Base-by-base conservation (phyloP, 2,113 vertebrate species). In the Myocastor coypus region DNA sequence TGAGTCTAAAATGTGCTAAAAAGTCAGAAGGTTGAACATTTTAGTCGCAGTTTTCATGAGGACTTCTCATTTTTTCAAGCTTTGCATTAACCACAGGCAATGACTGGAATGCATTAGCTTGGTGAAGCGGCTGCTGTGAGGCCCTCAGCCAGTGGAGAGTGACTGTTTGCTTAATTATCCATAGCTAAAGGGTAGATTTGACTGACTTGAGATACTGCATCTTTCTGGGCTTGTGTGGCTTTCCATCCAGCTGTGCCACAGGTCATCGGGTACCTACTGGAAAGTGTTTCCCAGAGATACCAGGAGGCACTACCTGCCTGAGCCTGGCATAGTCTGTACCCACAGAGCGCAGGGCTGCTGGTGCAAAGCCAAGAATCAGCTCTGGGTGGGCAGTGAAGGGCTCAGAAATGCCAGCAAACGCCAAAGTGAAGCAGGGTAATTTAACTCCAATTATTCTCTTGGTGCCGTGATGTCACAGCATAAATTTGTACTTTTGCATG, bases 391-490 rank as follows among this genome's bases (percentile, higher is more conserved):
- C 97, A 98, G 97, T 89, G 87, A 98, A 98, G 96, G 96, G 92
- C 93, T 98, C 96, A 95, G 94, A 96, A 98, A 98, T 95, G 71
- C 92, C 0, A 0, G 94, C 93, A 97, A 98, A 98, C 94, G 87
- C 97, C 97, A 96, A 91, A 97, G 97, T 97, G 98, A 98, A 98
- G 97, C 98, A 96, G 93, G 98, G 98, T 98, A 98, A 99, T 99
- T 99, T 98, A 98, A 98, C 99, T 99, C 98, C 98, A 98, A 98
- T 99, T 99, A 98, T 97, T 98, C 98, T 98, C 98, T 98, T 98
- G 98, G 97, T 98, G 95, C 98, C 98, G 97, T 98, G 98, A 99
- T 98, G 98, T 99, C 98, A 99, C 98, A 98, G 98, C 98, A 98
- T 99, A 99, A 98, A 99, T 99, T 98, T 99, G 98, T 99, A 98